Conservation (phyloP, 2,797 vertebrate genomes). For the Notoglanidium macrostoma region DNA sequence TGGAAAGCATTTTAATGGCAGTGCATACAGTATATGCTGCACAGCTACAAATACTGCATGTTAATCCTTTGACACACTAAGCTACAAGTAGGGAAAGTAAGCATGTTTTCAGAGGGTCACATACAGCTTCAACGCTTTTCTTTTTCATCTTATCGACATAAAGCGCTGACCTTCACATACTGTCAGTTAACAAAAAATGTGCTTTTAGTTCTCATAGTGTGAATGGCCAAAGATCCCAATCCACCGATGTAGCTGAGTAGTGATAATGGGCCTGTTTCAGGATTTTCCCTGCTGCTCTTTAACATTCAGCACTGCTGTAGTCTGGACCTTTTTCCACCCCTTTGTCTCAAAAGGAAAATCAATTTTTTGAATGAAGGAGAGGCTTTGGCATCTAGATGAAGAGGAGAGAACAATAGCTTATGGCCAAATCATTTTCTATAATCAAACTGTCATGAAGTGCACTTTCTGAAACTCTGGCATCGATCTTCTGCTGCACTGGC, state of each 20-base stretch:
- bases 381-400: slow-evolving; percentile 38
- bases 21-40: not conserved
- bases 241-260: slow-evolving; percentile 21
- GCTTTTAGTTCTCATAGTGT: slow-evolving; percentile 16
- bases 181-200: not conserved
- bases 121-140: not conserved
- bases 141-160: not conserved
- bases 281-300: slow-evolving; percentile 33
- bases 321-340: slow-evolving; percentile 34
- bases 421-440: slow-evolving; percentile 51
- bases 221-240: slow-evolving; percentile 17
- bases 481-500: slow-evolving; percentile 11
- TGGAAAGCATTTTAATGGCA: not conserved
- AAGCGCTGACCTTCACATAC: slow-evolving; percentile 17
- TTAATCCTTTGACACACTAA: not conserved
- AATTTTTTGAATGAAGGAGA: slow-evolving; percentile 39
- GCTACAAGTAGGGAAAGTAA: not conserved
- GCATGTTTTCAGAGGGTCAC: not conserved
- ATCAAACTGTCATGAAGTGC: slow-evolving; percentile 42
- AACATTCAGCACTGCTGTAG: slow-evolving; percentile 33
- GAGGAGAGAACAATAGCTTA: slow-evolving; percentile 36
- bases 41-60: not conserved
- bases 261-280: slow-evolving; percentile 29
- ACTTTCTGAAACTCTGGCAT: slow-evolving; percentile 40
- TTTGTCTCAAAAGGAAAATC: slow-evolving; percentile 53